Evolutionary conservation across 2,888 invertebrate species (phyloP), one percentile per base, ranked within the genome.

Genomic region (Frankliniella fusca): DNA sequence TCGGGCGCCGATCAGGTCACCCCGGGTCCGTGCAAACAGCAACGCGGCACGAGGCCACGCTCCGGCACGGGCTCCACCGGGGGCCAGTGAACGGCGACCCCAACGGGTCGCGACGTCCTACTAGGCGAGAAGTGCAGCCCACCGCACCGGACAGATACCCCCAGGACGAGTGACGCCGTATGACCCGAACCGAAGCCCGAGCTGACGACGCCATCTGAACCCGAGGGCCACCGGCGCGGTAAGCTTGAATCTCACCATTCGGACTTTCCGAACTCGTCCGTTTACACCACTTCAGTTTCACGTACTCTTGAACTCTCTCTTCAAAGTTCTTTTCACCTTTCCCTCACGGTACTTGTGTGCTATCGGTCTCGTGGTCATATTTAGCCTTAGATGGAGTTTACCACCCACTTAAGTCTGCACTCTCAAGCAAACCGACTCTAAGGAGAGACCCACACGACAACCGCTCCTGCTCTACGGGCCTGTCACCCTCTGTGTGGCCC

Each of bases 241-340:
- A 38, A 38, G 38, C 38, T 85, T 88, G 87, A 88, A 88, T 88
- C 87, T 88, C 87, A 87, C 87, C 87, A 88, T 88, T 88, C 87
- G 87, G 87, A 88, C 88, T 88, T 89, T 89, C 88, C 88, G 89
- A 89, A 89, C 91, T 91, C 89, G 91, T 15, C 54, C 15, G 15
- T 5, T 15, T 88, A 90, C 89, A 89, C 89, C 89, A 88, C 88
- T 89, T 89, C 88, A 88, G 89, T 90, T 88, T 88, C 89, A 90
- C 89, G 88, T 88, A 88, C 89, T 89, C 86, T 89, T 89, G 87
- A 88, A 89, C 89, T 89, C 89, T 89, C 88, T 92, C 90, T 92
- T 91, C 91, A 91, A 91, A 92, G 91, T 92, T 89, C 91, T 92
- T 91, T 91, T 90, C 91, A 92, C 89, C 92, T 92, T 92, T 92